These are phyloP conservation scores for Athetis lepigone DNA, from an alignment of 2,888 invertebrate species.

Conservation along the genomic window DNA sequence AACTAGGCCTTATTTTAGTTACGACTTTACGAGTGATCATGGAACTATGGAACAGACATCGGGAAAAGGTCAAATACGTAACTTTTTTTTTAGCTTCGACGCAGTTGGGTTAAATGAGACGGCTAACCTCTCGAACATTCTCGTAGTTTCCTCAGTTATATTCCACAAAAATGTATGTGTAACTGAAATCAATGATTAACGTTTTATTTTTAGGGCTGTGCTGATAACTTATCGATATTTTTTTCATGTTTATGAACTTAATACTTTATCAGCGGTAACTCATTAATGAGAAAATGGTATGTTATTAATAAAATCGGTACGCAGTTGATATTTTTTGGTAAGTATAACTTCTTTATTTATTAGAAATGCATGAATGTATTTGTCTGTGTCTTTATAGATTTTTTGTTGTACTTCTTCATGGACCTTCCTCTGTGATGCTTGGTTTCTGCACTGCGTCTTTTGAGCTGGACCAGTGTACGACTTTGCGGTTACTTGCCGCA, in stretches of 20 bases:
- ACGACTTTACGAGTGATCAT: too few species aligned
- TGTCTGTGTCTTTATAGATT: not conserved
- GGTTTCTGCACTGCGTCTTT: too few species aligned
- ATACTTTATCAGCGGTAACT: constrained; percentile 15
- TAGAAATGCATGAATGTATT: not conserved
- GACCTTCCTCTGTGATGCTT: too few species aligned
- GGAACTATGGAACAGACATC: too few species aligned
- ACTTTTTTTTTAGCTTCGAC: too few species aligned
- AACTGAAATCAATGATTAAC: constrained; percentile 22
- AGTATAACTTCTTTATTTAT: not conserved
- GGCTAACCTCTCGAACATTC: constrained; percentile 8
- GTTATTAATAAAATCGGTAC: constrained; percentile 9
- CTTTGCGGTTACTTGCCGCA: too few species aligned
- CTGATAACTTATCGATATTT: constrained; percentile 48
- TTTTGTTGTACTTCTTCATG: too few species aligned
- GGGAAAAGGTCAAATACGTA: too few species aligned
- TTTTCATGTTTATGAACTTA: constrained; percentile 21
- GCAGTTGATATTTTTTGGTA: constrained; percentile 7
- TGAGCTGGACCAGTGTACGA: too few species aligned
- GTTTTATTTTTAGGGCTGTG: constrained; percentile 36
- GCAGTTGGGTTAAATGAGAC: too few species aligned
- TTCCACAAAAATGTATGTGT: constrained; percentile 8
- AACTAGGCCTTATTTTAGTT: too few species aligned
- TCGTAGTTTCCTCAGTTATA: constrained; percentile 20
- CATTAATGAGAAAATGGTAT: constrained; percentile 15